Percentiles rank a stretch among this genome's conserved stretches.
Conservation (phyloP, 2,797 vertebrate species). For the Petrocephalus sullivani region DNA sequence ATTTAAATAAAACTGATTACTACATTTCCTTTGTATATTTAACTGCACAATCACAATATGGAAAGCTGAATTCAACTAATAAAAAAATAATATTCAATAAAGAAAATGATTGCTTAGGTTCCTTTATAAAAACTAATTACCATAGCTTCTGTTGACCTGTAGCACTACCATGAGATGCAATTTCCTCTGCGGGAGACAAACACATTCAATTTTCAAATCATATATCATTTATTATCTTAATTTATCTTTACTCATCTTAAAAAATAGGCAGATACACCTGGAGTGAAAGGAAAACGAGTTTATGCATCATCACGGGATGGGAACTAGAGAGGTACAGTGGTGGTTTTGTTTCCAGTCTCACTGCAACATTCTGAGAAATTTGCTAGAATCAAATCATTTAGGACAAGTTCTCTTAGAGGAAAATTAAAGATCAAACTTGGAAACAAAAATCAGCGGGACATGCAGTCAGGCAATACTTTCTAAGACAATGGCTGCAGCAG, state of each 20-base stretch:
- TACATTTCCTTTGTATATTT: conserved; percentile 8
- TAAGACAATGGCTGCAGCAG: neutral
- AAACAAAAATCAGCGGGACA: neutral
- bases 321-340: neutral
- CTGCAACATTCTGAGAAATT: neutral
- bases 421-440: neutral
- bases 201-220: conserved; percentile 3
- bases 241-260: conserved; percentile 10
- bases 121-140: neutral
- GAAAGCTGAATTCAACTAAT: conserved; percentile 5
- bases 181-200: conserved; percentile 27
- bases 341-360: neutral
- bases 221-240: conserved; percentile 36
- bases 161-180: neutral
- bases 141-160: neutral
- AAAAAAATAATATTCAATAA: neutral
- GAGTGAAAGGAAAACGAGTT: conserved; percentile 3
- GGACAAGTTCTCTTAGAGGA: neutral
- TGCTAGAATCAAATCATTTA: neutral
- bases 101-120: conserved; percentile 2
- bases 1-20: conserved; percentile 9
- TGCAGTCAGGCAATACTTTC: neutral
- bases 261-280: neutral
- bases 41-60: conserved; percentile 17
- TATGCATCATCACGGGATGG: neutral